Conservation (phyloP, 2,888 invertebrate species). For the Ligdia adustata region DNA sequence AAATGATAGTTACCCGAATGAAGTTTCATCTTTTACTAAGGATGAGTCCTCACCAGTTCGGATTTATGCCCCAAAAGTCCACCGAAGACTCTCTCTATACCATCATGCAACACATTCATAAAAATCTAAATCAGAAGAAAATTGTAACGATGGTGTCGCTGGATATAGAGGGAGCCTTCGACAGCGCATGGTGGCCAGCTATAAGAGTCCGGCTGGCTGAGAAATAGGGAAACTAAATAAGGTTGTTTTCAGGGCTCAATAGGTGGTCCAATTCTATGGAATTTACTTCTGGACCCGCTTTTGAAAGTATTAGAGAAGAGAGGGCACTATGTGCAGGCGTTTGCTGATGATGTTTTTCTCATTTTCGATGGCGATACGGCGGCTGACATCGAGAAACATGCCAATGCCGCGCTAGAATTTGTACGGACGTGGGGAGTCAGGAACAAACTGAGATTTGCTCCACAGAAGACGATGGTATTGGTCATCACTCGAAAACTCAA, state of each 20-base stretch:
- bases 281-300: neutral
- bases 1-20: neutral
- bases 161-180: neutral
- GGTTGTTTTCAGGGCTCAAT: neutral
- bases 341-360: neutral
- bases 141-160: neutral
- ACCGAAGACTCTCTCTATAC: neutral
- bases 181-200: neutral
- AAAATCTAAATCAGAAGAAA: neutral
- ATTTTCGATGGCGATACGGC: conserved; percentile 1
- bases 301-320: neutral
- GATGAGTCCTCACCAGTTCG: neutral
- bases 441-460: conserved; percentile 8
- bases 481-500: neutral
- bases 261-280: neutral
- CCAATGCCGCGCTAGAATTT: conserved; percentile 4
- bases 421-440: conserved; percentile 9
- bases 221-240: neutral
- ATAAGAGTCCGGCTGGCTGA: neutral
- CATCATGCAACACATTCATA: neutral
- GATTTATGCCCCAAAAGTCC: neutral
- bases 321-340: neutral
- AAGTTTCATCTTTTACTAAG: neutral
- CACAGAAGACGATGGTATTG: conserved; percentile 1
- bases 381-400: neutral